Evolutionary conservation across 2,797 vertebrate species (phyloP).

Genomic region (Cichlasoma orientale): DNA sequence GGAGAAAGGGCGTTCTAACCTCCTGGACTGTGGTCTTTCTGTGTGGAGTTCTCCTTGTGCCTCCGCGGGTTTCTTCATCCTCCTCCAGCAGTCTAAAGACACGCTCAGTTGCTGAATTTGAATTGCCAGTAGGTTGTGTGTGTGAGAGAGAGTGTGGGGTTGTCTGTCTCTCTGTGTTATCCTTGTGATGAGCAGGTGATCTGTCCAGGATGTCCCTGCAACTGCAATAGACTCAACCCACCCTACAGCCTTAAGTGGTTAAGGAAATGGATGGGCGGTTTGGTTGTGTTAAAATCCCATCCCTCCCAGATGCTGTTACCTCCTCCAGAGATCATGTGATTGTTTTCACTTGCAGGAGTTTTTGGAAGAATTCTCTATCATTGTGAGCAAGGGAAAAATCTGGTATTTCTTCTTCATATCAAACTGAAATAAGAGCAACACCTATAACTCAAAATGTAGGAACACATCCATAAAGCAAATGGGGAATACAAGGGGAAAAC

Average conservation of each 20-base stretch:
- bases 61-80: neutral
- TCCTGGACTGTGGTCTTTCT: neutral
- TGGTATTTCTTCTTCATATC: neutral
- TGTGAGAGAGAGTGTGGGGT: neutral
- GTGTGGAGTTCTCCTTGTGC: neutral
- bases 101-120: accelerated
- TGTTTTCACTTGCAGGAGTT: neutral
- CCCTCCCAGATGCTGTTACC: neutral
- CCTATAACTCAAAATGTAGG: no score
- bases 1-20: neutral
- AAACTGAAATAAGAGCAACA: no score
- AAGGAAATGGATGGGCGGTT: neutral
- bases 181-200: neutral
- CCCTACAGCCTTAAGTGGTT: neutral
- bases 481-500: no score
- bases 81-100: neutral
- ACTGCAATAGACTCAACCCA: neutral
- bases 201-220: neutral
- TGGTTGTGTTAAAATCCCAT: neutral
- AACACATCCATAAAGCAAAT: no score
- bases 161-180: neutral
- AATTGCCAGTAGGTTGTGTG: neutral
- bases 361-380: neutral
- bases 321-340: neutral
- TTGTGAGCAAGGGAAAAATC: neutral